Evolutionary conservation across 37 sponge, comb jelly and placozoan genomes (phyloP), one percentile per base, ranked within the genome.

Genomic region (Chondrosia reniformis): DNA sequence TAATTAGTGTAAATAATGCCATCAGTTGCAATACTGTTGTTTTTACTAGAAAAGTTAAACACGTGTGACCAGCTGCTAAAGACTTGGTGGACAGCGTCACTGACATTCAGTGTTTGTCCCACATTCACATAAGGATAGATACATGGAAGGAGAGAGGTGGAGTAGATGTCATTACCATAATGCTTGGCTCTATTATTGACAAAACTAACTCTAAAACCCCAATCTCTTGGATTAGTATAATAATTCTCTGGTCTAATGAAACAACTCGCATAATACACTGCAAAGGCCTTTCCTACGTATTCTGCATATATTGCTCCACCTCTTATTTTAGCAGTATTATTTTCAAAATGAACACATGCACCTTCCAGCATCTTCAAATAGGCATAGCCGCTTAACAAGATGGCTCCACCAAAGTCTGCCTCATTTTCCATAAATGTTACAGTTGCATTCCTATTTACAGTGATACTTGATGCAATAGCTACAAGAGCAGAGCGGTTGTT

Each of bases 291-390:
- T 12, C 84, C 81, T 1, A 83, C 74, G 8, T 71, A 54, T 2
- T 79, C 65, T 10, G 76, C 37, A 74, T 88, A 88, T 17, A 88
- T 76, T 3, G 89, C 89, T 1, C 89, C 84, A 42, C 89, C 89
- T 12, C 63, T 43, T 13, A 32, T 19, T 15, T 45, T 45, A 4
- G 73, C 89, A 6, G n/a, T 22, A 40, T 88, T 88, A 21, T 75
- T 31, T 0, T 1, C 21, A 30, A 88, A 88, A 12, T 62, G 9
- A 17, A 88, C 15, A 8, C n/a, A 24, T 0, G 84, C 31, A 9
- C 64, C 38, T 0, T 19, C 13, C 41, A 52, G 45, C 32, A 69
- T 61, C 0, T 79, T 34, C 41, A 88, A 30, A 64, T 74, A 83
- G 9, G 80, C 69, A 24, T 32, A 69, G 25, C 84, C 89, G 17